These are phyloP conservation scores for Leptopterna dolabrata DNA, from an alignment of 2,888 invertebrate species.

Conservation along the genomic window DNA sequence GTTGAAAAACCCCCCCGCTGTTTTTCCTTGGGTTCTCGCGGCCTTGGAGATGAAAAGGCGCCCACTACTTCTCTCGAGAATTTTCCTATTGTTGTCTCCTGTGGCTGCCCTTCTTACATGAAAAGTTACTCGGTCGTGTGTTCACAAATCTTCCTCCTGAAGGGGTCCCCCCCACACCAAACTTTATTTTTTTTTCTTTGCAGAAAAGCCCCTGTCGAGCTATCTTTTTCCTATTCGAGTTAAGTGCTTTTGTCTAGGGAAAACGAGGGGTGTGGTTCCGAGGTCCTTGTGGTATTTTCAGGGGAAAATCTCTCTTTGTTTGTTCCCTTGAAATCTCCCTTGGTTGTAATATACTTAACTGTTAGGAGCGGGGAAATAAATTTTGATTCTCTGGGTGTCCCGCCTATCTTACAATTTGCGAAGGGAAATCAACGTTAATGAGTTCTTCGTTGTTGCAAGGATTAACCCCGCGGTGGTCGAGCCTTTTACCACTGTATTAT, in stretches of 20 bases:
- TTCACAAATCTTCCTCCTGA: background rate
- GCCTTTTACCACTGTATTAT: no score
- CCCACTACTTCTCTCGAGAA: background rate
- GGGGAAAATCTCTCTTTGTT: background rate
- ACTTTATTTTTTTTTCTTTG: background rate
- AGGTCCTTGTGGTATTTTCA: background rate
- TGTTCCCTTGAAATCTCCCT: background rate
- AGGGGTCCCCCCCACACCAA: background rate
- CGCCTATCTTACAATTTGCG: background rate
- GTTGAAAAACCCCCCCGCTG: background rate
- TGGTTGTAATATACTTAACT: background rate
- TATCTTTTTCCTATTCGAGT: background rate
- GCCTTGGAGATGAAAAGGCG: background rate
- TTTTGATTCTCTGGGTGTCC: background rate
- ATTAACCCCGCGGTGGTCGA: no score
- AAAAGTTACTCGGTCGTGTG: background rate
- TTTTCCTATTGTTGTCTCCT: background rate
- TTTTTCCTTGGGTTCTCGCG: background rate
- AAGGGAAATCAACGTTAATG: background rate
- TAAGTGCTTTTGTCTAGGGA: constrained; percentile 10
- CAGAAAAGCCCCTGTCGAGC: background rate
- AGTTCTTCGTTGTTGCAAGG: no score
- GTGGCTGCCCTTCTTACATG: background rate
- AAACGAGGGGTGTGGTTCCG: background rate
- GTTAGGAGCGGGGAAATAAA: background rate